Conservation (phyloP, 2,797 vertebrate species). For the Myripristis murdjan region DNA sequence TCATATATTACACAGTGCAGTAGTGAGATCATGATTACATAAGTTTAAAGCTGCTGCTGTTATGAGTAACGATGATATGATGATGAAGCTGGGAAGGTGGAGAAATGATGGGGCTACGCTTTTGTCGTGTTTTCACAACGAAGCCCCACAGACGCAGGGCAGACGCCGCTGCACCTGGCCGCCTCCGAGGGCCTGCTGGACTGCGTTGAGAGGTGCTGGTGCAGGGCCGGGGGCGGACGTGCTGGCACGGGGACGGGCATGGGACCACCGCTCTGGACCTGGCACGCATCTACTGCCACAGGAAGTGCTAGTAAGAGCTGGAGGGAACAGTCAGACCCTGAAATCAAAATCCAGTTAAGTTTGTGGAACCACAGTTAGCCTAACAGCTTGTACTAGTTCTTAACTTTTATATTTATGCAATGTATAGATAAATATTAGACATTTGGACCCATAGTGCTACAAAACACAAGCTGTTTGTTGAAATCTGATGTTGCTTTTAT, state of each 20-base stretch:
- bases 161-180: conserved; percentile 80
- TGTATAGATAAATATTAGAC: too few species aligned
- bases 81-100: not conserved
- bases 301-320: conserved; percentile 73
- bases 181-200: conserved; percentile 74
- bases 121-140: not conserved
- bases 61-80: conserved; percentile 3
- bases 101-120: too few species aligned
- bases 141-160: conserved; percentile 69
- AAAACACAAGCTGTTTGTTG: too few species aligned
- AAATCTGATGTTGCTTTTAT: too few species aligned
- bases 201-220: conserved; percentile 68
- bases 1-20: too few species aligned
- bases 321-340: too few species aligned
- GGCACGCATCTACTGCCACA: conserved; percentile 72
- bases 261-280: conserved; percentile 76
- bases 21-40: conserved; percentile 3
- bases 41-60: conserved; percentile 17
- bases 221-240: conserved; percentile 74
- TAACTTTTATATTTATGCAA: too few species aligned
- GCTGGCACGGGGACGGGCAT: conserved; percentile 53
- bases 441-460: too few species aligned
- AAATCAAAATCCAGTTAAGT: too few species aligned
- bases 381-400: too few species aligned
- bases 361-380: too few species aligned